Evolutionary conservation across 2,888 invertebrate species (phyloP), one percentile per base, ranked within the genome.

Genomic region (Stenodema calcarata): DNA sequence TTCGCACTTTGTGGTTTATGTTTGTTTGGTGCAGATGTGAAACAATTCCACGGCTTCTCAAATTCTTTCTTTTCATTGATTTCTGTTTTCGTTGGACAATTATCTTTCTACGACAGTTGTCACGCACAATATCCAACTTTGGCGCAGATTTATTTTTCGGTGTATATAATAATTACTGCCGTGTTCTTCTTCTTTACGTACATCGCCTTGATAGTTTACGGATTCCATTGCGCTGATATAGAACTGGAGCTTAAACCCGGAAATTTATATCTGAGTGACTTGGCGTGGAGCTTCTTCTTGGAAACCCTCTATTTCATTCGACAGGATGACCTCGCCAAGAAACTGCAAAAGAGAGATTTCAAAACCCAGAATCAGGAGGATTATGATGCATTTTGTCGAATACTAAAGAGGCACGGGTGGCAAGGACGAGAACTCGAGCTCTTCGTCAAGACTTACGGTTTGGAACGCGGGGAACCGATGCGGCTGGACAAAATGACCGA

Each of bases 161-260:
- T 54, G 9, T 84, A 73, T 42, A 84, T 84, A 27, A 18, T 84
- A 30, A 0, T 73, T n/a, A 23, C 73, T 3, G n/a, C 18, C 23
- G n/a, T 84, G 6, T n/a, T 84, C 28, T 75, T 47, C 28, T 27
- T 73, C 9, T 18, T n/a, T 11, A 2, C 14, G 14, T 84, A 42
- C 47, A 47, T 84, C 12, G 84, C 73, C 41, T 44, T 84, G n/a
- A 73, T 84, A 7, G 84, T 75, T 44, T 23, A 84, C 47, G 84
- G 84, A 12, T 84, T 16, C 30, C n/a, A 54, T 16, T n/a, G 18
- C 12, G 75, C 75, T 41, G 30, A 41, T 30, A n/a, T n/a, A 11
- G 16, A 14, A 14, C 9, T 28, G 47, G 11, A 73, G 11, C 42
- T 44, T 28, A 16, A 28, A 4, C 73, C 44, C 2, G 23, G 27